These are phyloP conservation scores for Cebidichthys violaceus DNA, from an alignment of 2,113 vertebrate genomes.

Conservation along the genomic window DNA sequence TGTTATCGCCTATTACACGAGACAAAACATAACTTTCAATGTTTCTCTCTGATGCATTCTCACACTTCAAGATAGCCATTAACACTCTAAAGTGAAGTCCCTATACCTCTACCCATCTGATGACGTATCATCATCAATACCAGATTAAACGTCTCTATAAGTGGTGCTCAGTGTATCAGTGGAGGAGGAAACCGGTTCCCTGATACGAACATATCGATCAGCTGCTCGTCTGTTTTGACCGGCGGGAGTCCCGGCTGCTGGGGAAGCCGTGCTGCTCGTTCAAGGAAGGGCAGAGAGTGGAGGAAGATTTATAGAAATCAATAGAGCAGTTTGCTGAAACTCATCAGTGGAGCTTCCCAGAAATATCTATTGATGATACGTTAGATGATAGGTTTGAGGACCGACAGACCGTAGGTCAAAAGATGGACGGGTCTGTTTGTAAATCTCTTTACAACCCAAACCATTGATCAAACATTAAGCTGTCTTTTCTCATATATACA, in stretches of 20 bases:
- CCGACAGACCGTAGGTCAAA: not conserved
- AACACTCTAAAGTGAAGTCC: slow-evolving; percentile 1
- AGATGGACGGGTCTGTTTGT: not conserved
- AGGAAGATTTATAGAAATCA: slow-evolving; percentile 67
- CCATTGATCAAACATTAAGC: not conserved
- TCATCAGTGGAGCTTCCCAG: slow-evolving; percentile 72
- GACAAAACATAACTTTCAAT: not conserved
- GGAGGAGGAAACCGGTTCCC: slow-evolving; percentile 40
- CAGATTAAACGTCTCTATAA: slow-evolving; percentile 61
- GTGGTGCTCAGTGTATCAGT: slow-evolving; percentile 56
- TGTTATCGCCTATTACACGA: not conserved
- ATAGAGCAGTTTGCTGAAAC: slow-evolving; percentile 69
- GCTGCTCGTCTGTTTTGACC: slow-evolving; percentile 59
- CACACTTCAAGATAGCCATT: slow-evolving; percentile 3
- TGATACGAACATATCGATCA: slow-evolving; percentile 69
- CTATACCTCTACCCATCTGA: not conserved
- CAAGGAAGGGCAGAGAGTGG: slow-evolving; percentile 6
- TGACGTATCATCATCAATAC: slow-evolving; percentile 38
- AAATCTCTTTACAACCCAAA: not conserved
- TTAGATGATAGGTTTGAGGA: slow-evolving; percentile 40
- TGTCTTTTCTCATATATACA: too few relatives aligned
- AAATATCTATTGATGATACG: slow-evolving; percentile 58
- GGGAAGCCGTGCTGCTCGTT: slow-evolving; percentile 47
- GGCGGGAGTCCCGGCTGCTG: slow-evolving; percentile 41
- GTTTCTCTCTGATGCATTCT: not conserved